Percentiles rank a stretch among this genome's conserved stretches.
Evolutionary conservation across 2,888 invertebrate genomes (phyloP).

Genomic region (Rhopalosiphum nymphaeae): DNA sequence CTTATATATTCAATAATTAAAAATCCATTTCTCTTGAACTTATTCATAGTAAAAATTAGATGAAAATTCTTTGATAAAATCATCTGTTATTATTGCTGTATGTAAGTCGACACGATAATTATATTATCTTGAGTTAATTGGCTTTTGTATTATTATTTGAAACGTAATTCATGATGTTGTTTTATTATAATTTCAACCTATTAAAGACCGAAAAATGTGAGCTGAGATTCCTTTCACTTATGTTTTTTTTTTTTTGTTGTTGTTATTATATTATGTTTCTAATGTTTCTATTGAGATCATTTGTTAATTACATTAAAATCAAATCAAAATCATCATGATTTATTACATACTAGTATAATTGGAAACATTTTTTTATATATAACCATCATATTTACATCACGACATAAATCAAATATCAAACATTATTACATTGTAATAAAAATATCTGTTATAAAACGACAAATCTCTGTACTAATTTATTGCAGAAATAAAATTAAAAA

Average conservation of each 20-base stretch:
- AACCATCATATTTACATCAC: background rate
- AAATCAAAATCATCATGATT: background rate
- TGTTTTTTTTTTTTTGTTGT: background rate
- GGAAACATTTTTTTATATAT: background rate
- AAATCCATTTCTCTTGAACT: background rate
- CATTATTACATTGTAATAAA: background rate
- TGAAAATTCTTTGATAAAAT: background rate
- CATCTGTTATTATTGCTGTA: background rate
- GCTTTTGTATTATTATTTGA: slow-evolving; percentile 15
- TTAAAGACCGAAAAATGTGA: background rate
- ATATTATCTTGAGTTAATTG: slow-evolving; percentile 27
- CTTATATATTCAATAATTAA: background rate
- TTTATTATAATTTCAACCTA: background rate
- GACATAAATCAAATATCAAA: background rate
- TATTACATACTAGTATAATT: background rate
- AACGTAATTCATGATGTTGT: background rate
- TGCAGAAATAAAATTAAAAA: background rate
- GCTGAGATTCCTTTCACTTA: background rate
- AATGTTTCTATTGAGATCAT: background rate
- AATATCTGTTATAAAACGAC: background rate
- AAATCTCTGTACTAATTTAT: background rate
- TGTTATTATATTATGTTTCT: background rate
- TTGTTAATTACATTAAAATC: background rate
- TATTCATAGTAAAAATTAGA: background rate
- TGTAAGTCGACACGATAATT: background rate